phyloP scores from a whole-genome alignment of 2,888 invertebrate genomes.

The Philaethria dido region DNA sequence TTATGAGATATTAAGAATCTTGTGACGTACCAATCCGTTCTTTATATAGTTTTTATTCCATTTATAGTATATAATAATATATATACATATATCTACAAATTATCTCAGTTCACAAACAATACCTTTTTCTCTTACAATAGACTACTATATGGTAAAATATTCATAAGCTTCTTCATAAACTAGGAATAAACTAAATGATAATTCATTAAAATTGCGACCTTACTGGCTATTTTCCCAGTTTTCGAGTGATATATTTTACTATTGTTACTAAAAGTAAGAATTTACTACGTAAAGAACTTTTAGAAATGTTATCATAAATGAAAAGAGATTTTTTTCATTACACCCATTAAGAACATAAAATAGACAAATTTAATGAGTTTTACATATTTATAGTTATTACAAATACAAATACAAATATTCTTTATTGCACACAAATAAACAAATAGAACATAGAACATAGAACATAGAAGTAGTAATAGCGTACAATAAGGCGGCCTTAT shows the following conservation, averaged over 20 bases:
- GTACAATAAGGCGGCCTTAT: too few relatives aligned
- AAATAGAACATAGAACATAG: too few relatives aligned
- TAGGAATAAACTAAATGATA: background rate
- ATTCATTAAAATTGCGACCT: conserved; percentile 25
- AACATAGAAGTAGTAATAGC: too few relatives aligned
- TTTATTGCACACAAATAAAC: too few relatives aligned
- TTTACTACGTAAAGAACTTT: background rate
- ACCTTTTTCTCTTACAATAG: background rate
- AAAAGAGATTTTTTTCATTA: background rate
- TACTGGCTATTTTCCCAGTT: conserved; percentile 29
- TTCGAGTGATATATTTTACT: background rate
- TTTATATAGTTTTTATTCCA: too few relatives aligned
- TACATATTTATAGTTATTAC: background rate
- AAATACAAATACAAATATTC: background rate
- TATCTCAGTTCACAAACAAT: too few relatives aligned
- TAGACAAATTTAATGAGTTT: background rate
- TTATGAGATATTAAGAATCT: too few relatives aligned
- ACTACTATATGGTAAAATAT: background rate
- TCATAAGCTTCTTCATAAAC: background rate
- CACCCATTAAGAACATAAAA: background rate
- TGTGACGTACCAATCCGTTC: too few relatives aligned
- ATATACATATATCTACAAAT: too few relatives aligned
- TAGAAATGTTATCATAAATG: background rate
- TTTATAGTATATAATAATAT: too few relatives aligned
- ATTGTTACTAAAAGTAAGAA: background rate